phyloP scores from a whole-genome alignment of 2,888 invertebrate genomes.

The Tineola bisselliella region DNA sequence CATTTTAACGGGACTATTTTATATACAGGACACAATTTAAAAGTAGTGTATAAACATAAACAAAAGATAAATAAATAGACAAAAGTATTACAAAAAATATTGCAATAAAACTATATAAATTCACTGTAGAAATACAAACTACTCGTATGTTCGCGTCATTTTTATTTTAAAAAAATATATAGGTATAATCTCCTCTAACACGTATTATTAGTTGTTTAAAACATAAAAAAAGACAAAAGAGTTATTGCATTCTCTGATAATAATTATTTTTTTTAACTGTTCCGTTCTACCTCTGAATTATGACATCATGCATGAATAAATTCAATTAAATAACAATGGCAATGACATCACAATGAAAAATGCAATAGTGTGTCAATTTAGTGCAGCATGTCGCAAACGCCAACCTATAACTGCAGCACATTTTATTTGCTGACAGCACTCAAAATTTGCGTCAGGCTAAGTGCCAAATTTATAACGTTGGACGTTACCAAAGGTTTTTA shows the following conservation, averaged over 20 bases:
- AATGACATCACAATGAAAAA: constrained; percentile 36
- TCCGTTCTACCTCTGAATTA: not conserved
- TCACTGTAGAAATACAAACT: too few species aligned
- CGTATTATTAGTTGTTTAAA: too few species aligned
- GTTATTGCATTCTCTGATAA: too few species aligned
- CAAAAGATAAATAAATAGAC: not conserved
- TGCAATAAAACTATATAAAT: too few species aligned
- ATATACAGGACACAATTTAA: constrained; percentile 55
- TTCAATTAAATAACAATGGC: constrained; percentile 21
- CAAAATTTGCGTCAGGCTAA: constrained; percentile 66
- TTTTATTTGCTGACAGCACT: constrained; percentile 59
- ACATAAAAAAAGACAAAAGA: too few species aligned
- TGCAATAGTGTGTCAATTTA: constrained; percentile 47
- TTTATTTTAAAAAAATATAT: too few species aligned
- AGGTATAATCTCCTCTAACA: too few species aligned
- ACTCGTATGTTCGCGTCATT: too few species aligned
- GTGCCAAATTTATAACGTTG: constrained; percentile 67
- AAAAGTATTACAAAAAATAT: too few species aligned
- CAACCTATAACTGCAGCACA: constrained; percentile 50
- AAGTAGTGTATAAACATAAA: constrained; percentile 47
- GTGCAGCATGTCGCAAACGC: constrained; percentile 40
- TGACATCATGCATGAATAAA: not conserved
- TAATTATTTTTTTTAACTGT: not conserved
- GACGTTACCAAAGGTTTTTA: constrained; percentile 55
- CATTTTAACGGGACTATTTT: constrained; percentile 45